These are phyloP conservation scores for Tarsius wallacei DNA, from an alignment of 2,797 vertebrate genomes.

Conservation along the genomic window DNA sequence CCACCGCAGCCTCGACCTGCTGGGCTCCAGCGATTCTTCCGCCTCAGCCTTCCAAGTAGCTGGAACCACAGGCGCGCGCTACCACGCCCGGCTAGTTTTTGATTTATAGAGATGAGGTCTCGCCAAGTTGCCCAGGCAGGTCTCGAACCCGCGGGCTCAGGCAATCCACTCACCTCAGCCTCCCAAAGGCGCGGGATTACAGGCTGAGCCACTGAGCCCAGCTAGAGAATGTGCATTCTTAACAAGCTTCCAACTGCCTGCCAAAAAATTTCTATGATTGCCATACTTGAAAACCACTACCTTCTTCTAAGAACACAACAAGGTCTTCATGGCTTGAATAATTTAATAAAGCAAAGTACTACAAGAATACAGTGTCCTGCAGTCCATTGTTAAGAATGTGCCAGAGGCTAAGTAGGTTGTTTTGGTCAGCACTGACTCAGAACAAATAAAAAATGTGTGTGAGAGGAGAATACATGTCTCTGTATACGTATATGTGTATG, in stretches of 20 bases:
- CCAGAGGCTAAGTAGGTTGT: background rate
- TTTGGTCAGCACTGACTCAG: background rate
- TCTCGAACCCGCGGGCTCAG: too few relatives aligned
- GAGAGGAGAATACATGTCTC: too few relatives aligned
- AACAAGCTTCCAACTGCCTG: background rate
- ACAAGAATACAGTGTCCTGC: background rate
- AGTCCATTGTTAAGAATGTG: background rate
- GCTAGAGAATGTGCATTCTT: background rate
- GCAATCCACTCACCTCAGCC: too few relatives aligned
- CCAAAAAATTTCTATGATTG: background rate
- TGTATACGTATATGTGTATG: background rate
- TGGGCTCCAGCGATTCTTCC: too few relatives aligned
- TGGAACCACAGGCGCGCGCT: too few relatives aligned
- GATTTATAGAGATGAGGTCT: too few relatives aligned
- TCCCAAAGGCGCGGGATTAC: too few relatives aligned
- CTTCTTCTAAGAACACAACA: slow-evolving; percentile 45
- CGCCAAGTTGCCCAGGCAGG: too few relatives aligned
- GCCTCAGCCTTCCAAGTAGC: too few relatives aligned
- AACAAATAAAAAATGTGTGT: slow-evolving; percentile 4
- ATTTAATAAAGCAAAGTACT: slow-evolving; percentile 10
- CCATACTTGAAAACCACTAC: background rate
- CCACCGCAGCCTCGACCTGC: too few relatives aligned
- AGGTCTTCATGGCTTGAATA: background rate
- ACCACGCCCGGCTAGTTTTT: too few relatives aligned
- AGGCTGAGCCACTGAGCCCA: too few relatives aligned